phyloP scores from a whole-genome alignment of 2,113 vertebrate species.

The Eidolon helvum region DNA sequence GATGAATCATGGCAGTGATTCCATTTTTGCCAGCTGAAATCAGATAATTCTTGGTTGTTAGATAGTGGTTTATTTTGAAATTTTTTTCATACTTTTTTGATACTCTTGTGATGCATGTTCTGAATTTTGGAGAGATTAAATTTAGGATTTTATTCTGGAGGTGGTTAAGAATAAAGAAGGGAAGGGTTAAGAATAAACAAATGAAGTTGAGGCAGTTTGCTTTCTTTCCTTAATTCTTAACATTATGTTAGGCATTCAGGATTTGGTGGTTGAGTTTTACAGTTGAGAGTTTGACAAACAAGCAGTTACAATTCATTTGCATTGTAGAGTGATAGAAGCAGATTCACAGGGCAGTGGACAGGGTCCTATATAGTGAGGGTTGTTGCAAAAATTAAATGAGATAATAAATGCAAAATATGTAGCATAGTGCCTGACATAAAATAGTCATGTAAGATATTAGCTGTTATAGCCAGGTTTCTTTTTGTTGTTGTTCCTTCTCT shows the following conservation, averaged over 20 bases:
- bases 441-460: background rate
- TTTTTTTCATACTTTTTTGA: background rate
- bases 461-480: background rate
- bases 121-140: background rate
- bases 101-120: background rate
- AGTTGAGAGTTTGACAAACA: background rate
- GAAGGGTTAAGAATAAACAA: background rate
- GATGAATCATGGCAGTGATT: background rate
- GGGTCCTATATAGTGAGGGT: background rate
- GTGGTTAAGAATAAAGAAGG: background rate
- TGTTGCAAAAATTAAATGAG: background rate
- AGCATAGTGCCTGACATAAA: background rate
- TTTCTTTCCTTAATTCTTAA: background rate
- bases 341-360: background rate
- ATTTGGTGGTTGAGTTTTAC: constrained; percentile 1
- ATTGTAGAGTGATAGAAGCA: background rate
- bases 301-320: background rate
- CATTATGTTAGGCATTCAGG: background rate
- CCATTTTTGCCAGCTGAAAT: background rate
- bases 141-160: background rate
- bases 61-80: background rate
- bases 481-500: background rate
- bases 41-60: constrained; percentile 15
- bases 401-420: background rate
- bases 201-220: background rate